Evolutionary conservation across 2,888 invertebrate species (phyloP).

Genomic region (Ypsolopha sequella): DNA sequence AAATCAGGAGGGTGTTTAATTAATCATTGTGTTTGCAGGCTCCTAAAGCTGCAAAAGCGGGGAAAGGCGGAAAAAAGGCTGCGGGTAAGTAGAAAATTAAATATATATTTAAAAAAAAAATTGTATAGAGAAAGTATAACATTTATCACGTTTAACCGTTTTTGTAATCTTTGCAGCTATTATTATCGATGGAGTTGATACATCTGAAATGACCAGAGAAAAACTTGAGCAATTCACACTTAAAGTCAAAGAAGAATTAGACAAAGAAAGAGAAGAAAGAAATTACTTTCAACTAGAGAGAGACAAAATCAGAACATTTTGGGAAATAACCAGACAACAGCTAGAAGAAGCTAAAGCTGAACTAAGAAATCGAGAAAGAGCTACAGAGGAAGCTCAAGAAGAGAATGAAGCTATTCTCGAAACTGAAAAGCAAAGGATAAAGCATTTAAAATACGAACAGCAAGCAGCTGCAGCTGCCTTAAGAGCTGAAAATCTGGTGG

Average conservation of each 20-base stretch:
- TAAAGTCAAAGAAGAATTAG: slow-evolving; percentile 89
- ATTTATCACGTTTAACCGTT: not conserved
- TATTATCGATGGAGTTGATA: slow-evolving; percentile 91
- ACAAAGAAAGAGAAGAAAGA: slow-evolving; percentile 93
- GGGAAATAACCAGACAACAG: slow-evolving; percentile 94
- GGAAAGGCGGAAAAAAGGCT: slow-evolving; percentile 34
- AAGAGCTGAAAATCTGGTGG: slow-evolving; percentile 86
- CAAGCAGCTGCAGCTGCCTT: slow-evolving; percentile 86
- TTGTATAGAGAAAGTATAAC: not conserved
- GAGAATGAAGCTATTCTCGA: slow-evolving; percentile 89
- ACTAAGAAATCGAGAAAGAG: slow-evolving; percentile 76
- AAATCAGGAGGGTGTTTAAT: no score
- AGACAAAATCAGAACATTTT: slow-evolving; percentile 93
- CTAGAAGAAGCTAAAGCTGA: slow-evolving; percentile 86
- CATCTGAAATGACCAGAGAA: slow-evolving; percentile 92
- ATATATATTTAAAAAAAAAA: not conserved
- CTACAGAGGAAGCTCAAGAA: slow-evolving; percentile 89
- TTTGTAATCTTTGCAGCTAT: slow-evolving; percentile 49
- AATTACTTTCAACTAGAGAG: slow-evolving; percentile 96
- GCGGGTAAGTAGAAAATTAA: slow-evolving; percentile 27
- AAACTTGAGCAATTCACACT: slow-evolving; percentile 91
- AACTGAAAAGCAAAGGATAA: slow-evolving; percentile 92
- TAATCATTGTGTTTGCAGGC: slow-evolving; percentile 32
- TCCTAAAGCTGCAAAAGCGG: slow-evolving; percentile 44
- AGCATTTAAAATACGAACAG: slow-evolving; percentile 93